phyloP scores from a whole-genome alignment of 2,888 invertebrate genomes.

The Brachyptera risi region DNA sequence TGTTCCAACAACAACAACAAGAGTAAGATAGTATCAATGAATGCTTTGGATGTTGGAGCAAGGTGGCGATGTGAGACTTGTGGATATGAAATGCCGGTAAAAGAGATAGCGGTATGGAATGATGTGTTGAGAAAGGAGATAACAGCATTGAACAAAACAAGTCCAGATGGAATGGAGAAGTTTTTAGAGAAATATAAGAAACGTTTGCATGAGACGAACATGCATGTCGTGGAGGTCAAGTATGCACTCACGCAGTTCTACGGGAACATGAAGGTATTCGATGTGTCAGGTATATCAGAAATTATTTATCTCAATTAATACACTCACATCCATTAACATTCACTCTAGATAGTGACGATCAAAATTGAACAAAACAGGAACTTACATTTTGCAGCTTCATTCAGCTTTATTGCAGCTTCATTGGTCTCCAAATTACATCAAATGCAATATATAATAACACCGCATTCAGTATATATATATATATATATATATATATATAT shows the following conservation, averaged over 20 bases:
- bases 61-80: constrained; percentile 65
- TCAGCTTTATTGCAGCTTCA: no score
- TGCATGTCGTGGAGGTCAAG: constrained; percentile 63
- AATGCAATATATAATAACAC: no score
- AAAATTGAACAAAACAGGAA: no score
- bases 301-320: background rate
- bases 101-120: constrained; percentile 59
- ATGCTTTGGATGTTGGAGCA: constrained; percentile 57
- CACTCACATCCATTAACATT: background rate
- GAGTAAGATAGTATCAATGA: constrained; percentile 54
- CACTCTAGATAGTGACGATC: no score
- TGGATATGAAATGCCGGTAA: constrained; percentile 52
- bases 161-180: constrained; percentile 56
- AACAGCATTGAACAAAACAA: constrained; percentile 50
- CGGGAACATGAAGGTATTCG: constrained; percentile 53
- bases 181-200: constrained; percentile 59
- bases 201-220: constrained; percentile 62
- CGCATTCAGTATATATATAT: no score
- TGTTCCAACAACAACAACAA: constrained; percentile 50
- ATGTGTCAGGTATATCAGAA: background rate
- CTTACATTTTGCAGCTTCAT: no score
- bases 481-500: no score
- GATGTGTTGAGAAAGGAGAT: constrained; percentile 59
- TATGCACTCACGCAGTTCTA: constrained; percentile 66
- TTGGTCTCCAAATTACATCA: no score